Percentiles rank a stretch among this genome's conserved stretches.
Evolutionary conservation across 2,113 vertebrate species (phyloP).

Genomic region (Damaliscus lunatus): DNA sequence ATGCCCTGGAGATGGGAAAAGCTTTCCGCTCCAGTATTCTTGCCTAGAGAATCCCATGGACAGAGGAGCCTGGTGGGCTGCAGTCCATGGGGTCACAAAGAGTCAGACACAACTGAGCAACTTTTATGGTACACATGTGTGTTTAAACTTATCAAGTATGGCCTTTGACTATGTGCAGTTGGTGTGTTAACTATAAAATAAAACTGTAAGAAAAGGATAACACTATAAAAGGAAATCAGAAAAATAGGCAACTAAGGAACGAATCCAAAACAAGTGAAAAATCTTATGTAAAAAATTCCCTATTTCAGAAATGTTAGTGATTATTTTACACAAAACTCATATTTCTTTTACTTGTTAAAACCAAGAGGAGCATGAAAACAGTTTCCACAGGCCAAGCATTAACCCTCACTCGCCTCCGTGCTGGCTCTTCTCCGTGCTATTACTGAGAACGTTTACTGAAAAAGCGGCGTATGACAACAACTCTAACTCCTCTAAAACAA

Average conservation of each 20-base stretch:
- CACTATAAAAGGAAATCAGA: neutral
- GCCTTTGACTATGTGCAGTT: neutral
- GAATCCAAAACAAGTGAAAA: neutral
- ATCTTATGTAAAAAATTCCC: neutral
- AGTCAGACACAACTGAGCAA: neutral
- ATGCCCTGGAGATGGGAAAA: neutral
- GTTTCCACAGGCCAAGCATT: neutral
- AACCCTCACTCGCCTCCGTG: neutral
- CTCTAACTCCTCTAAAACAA: neutral
- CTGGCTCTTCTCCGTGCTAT: neutral
- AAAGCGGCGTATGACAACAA: neutral
- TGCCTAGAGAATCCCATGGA: neutral
- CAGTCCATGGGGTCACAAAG: neutral
- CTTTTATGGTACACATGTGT: neutral
- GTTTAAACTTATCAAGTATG: neutral
- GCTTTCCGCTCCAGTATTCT: neutral
- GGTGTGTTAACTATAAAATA: neutral
- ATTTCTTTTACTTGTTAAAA: neutral
- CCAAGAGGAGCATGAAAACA: neutral
- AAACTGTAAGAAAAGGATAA: neutral
- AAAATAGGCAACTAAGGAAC: neutral
- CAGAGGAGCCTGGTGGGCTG: neutral
- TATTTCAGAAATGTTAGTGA: neutral
- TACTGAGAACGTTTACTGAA: neutral
- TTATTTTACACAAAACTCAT: neutral